Evolutionary conservation across 2,113 vertebrate genomes (phyloP).

Genomic region (Scophthalmus maximus): DNA sequence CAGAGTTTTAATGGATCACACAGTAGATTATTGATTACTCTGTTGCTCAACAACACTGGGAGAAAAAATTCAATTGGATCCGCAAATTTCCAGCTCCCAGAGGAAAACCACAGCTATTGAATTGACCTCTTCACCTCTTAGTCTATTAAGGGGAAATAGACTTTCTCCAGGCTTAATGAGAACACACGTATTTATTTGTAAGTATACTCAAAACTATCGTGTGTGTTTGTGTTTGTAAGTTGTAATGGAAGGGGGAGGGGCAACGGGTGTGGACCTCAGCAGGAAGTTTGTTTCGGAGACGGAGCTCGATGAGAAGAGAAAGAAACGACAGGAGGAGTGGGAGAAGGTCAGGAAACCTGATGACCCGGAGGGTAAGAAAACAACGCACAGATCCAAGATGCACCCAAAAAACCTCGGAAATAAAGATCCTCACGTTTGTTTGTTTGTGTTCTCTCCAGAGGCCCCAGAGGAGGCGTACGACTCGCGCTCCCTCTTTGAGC

Average conservation of each 20-base stretch:
- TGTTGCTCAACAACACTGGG: background rate
- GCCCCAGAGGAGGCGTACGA: conserved; percentile 95
- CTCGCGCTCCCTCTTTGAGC: conserved; percentile 91
- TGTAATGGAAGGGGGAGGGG: conserved; percentile 82
- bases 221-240: conserved; percentile 60
- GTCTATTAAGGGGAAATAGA: background rate
- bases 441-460: conserved; percentile 80
- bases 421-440: conserved; percentile 18
- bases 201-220: background rate
- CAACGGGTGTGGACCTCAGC: conserved; percentile 88
- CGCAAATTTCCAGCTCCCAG: background rate
- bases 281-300: conserved; percentile 94
- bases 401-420: no score
- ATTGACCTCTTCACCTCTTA: conserved; percentile 21
- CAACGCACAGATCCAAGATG: background rate
- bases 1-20: background rate
- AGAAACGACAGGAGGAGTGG: conserved; percentile 97
- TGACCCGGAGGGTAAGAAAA: conserved; percentile 89
- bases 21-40: background rate
- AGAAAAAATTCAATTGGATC: background rate
- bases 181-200: background rate
- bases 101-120: background rate
- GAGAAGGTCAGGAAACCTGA: conserved; percentile 97
- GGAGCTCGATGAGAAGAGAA: conserved; percentile 93
- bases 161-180: background rate